These are phyloP conservation scores for Poecilia latipinna DNA, from an alignment of 2,113 vertebrate species.

Conservation along the genomic window DNA sequence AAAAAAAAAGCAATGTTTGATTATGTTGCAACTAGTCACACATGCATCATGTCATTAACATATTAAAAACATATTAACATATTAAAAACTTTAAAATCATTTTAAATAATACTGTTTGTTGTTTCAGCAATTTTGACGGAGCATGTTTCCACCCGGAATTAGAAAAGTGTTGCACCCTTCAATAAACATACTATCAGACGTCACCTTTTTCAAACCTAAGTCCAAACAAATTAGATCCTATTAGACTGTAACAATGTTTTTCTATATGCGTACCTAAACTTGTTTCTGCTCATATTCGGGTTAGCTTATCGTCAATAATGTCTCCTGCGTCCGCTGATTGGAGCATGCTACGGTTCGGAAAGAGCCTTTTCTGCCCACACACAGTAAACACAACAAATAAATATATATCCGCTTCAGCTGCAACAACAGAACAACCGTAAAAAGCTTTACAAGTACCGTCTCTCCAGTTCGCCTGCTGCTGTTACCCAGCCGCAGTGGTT, in stretches of 20 bases:
- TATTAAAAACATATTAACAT: no score
- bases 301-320: neutral
- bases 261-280: neutral
- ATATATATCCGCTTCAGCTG: constrained; percentile 27
- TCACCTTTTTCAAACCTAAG: neutral
- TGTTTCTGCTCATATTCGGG: no score
- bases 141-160: no score
- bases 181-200: neutral
- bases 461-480: constrained; percentile 21
- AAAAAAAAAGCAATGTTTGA: no score
- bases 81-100: no score
- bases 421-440: neutral
- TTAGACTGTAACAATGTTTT: neutral
- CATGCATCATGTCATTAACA: no score
- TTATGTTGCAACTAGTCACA: no score
- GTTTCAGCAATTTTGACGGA: no score
- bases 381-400: constrained; percentile 45
- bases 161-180: neutral
- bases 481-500: neutral
- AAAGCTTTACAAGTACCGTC: constrained; percentile 15
- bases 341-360: neutral
- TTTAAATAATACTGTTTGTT: no score
- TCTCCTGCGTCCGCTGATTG: constrained; percentile 5
- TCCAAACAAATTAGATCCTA: neutral
- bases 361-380: constrained; percentile 18